Conservation (phyloP, 2,113 vertebrate species). For the Engraulis encrasicolus region DNA sequence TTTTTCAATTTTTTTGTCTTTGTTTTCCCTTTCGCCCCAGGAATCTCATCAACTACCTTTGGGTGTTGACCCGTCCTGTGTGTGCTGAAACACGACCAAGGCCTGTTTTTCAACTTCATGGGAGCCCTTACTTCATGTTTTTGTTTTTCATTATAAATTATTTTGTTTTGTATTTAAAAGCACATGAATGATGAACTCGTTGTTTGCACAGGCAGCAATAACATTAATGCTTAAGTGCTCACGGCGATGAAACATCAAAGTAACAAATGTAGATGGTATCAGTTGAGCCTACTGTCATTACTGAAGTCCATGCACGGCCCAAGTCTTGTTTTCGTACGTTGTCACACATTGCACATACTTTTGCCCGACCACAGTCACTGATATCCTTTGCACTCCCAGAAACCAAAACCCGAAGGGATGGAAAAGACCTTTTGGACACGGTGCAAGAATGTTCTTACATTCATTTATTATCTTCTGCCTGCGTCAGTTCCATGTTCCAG, state of each 20-base stretch:
- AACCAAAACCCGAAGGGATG: neutral
- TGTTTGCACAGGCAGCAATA: neutral
- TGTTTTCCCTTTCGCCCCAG: neutral
- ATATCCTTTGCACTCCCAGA: too few species aligned
- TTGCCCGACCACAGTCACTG: neutral
- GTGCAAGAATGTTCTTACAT: neutral
- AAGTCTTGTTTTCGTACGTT: neutral
- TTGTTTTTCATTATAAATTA: neutral
- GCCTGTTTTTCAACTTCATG: neutral
- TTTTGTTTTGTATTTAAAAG: too few species aligned
- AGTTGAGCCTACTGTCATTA: neutral
- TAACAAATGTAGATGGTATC: neutral
- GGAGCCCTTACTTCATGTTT: neutral
- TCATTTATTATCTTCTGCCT: neutral
- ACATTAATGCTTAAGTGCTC: neutral
- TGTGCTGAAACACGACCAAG: neutral
- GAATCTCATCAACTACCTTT: neutral
- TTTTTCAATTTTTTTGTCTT: neutral
- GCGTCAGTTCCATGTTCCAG: neutral
- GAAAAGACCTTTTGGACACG: neutral
- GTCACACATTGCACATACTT: conserved; percentile 8
- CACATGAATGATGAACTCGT: neutral
- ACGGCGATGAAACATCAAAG: neutral
- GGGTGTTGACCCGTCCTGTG: neutral
- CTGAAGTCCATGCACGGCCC: neutral